Base-by-base conservation (phyloP, 1,140 invertebrate genomes). In the Saccostrea cuccullata region DNA sequence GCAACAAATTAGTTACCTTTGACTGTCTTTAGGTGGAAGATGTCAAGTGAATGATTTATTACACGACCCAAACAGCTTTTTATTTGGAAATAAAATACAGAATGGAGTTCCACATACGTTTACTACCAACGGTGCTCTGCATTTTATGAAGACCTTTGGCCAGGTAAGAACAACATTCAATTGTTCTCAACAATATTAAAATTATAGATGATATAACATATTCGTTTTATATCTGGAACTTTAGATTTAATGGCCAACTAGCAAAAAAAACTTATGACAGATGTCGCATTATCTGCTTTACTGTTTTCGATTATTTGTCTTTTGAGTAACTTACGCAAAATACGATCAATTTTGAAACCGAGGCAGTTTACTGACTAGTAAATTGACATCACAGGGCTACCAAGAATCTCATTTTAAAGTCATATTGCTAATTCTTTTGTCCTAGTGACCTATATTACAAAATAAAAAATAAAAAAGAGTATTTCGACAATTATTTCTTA, bases 131-230 rank as follows among this genome's bases (percentile, higher is more conserved):
- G 86, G 84, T 0, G 86, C 90, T 11, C 23, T 91, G 0, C 90
- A 91, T 73, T 91, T 90, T 85, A 67, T 90, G 15, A 89, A 90
- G 40, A 26, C 82, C 0, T 89, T 86, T 47, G 89, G 89, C 30
- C 86, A 90, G 89, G 90, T 91, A 89, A 70, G 82, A 20, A 55
- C 15, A 36, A 9, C 9, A 82, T 15, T 30, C 20, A 1, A 15
- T 1, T 30, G 5, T 30, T 82, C 73, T 15, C 20, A 20, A 20
- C 15, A 15, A 13, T 60, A 20, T 17, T 64, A 82, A 47, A 3
- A 23, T 23, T 47, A 47, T 6, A 47, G 9, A 47, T 9, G 47
- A 47, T 6, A 47, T 47, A 3, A 6, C 47, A 47, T 9, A 47
- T 47, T 47, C 47, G 47, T 47, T 47, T 47, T 9, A 47, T 47